Conservation (phyloP, 2,888 invertebrate species). For the Cheilosia urbana region DNA sequence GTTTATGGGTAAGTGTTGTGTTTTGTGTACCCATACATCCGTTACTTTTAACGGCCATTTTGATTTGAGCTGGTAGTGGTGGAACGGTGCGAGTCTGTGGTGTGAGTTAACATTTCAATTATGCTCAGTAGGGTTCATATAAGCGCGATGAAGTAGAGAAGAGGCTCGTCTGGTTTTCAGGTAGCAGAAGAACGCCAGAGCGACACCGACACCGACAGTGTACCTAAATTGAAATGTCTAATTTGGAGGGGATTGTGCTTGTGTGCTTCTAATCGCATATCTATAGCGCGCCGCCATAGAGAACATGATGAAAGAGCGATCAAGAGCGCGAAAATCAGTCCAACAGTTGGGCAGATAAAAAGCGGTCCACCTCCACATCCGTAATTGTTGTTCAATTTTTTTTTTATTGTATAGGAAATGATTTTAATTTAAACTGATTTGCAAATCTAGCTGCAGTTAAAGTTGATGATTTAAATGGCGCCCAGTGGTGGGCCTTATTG, state of each 20-base stretch:
- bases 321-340: conserved; percentile 54
- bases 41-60: conserved; percentile 81
- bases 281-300: background rate
- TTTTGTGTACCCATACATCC: conserved; percentile 19
- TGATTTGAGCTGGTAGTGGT: conserved; percentile 78
- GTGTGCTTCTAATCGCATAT: conserved; percentile 16
- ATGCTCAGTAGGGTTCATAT: conserved; percentile 30
- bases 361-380: background rate
- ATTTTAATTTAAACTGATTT: no score
- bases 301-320: conserved; percentile 37
- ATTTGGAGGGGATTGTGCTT: conserved; percentile 27
- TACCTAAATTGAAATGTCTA: conserved; percentile 49
- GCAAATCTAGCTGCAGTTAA: no score
- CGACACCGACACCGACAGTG: no score
- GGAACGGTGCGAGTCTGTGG: background rate
- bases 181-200: conserved; percentile 14
- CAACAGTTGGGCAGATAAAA: conserved; percentile 49
- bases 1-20: conserved; percentile 27
- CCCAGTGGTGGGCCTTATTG: no score
- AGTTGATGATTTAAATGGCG: no score
- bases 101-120: conserved; percentile 74
- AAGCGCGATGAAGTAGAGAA: conserved; percentile 23
- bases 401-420: no score
- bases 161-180: conserved; percentile 57
- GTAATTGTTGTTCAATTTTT: background rate